Conservation (phyloP, 2,113 vertebrate genomes). For the Hemicordylus capensis region DNA sequence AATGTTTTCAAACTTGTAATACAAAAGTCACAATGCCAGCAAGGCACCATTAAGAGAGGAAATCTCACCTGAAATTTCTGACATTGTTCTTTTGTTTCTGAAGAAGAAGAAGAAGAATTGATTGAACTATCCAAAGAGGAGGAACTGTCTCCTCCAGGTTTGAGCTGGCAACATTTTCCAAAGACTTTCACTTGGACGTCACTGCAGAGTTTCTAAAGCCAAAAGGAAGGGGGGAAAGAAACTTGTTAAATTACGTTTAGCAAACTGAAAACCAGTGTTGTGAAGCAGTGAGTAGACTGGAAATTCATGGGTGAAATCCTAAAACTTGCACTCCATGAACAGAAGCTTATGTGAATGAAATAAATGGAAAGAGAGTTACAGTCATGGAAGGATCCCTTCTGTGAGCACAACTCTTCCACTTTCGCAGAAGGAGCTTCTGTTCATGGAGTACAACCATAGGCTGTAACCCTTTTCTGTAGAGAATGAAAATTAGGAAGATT, state of each 20-base stretch:
- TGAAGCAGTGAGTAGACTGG: no score
- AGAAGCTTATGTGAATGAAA: no score
- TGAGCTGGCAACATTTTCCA: conserved; percentile 92
- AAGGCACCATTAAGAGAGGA: background rate
- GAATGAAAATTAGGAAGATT: background rate
- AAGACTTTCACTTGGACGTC: conserved; percentile 91
- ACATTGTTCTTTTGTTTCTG: conserved; percentile 89
- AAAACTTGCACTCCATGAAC: no score
- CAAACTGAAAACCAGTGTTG: background rate
- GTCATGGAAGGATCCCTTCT: no score
- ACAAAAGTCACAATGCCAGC: background rate
- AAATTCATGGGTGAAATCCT: no score
- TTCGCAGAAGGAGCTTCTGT: no score
- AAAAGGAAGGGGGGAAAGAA: conserved; percentile 36
- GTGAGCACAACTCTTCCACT: no score
- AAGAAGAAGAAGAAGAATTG: conserved; percentile 80
- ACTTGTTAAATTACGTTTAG: background rate
- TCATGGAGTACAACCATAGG: no score
- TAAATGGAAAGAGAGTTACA: no score
- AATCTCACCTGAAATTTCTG: conserved; percentile 89
- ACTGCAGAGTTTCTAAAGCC: conserved; percentile 83
- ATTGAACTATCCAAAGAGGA: conserved; percentile 94
- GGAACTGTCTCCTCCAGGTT: conserved; percentile 91
- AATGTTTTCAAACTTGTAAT: background rate
- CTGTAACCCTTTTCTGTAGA: no score